Percentiles rank a stretch among this genome's conserved stretches.
phyloP scores from a whole-genome alignment of 2,888 invertebrate species.

The Incurvaria masculella region DNA sequence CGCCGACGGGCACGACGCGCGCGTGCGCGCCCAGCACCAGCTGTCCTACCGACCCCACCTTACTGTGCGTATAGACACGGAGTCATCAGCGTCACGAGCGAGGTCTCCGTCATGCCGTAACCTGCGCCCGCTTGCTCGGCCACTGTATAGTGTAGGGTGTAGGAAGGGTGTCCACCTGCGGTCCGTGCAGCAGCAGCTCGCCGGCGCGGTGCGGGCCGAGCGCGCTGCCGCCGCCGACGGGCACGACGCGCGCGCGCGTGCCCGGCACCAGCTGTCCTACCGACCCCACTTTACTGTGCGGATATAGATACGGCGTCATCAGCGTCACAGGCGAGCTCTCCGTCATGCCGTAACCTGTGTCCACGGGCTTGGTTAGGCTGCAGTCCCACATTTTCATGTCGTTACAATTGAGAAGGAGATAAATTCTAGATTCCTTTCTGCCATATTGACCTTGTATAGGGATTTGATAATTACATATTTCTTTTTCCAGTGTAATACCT shows the following conservation, averaged over 20 bases:
- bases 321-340: conserved; percentile 65
- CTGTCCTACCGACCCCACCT: conserved; percentile 67
- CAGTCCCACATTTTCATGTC: too few relatives aligned
- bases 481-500: too few relatives aligned
- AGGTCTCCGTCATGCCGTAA: conserved; percentile 68
- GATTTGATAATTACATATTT: too few relatives aligned
- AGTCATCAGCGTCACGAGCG: conserved; percentile 62
- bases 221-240: conserved; percentile 51
- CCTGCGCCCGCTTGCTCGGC: too few relatives aligned
- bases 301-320: conserved; percentile 56
- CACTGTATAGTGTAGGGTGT: too few relatives aligned
- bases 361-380: too few relatives aligned
- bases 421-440: too few relatives aligned
- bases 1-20: conserved; percentile 57
- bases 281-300: conserved; percentile 62
- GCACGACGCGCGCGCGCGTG: conserved; percentile 63
- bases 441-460: too few relatives aligned
- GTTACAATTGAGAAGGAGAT: too few relatives aligned
- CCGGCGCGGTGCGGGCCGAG: conserved; percentile 64
- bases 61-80: conserved; percentile 56
- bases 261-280: conserved; percentile 66
- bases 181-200: conserved; percentile 69
- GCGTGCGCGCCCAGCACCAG: conserved; percentile 66
- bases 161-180: conserved; percentile 69
- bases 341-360: conserved; percentile 67